Evolutionary conservation across 2,113 vertebrate genomes (phyloP).

Genomic region (Coreoperca whiteheadi): DNA sequence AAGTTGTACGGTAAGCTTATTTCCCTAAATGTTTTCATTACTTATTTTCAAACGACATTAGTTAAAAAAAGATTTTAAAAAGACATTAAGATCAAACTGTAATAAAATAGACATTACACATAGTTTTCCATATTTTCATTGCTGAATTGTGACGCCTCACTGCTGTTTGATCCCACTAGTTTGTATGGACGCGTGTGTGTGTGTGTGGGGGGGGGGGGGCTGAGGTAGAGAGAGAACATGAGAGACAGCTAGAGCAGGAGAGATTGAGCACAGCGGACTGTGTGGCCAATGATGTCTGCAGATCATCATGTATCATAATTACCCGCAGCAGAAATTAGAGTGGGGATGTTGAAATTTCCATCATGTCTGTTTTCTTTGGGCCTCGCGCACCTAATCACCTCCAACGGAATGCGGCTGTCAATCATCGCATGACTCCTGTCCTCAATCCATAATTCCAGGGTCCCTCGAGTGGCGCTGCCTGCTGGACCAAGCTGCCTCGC

Average conservation of each 20-base stretch:
- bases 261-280: constrained; percentile 66
- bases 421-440: constrained; percentile 79
- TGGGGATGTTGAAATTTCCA: constrained; percentile 82
- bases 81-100: too few species aligned
- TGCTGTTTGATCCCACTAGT: constrained; percentile 28
- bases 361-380: constrained; percentile 83
- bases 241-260: constrained; percentile 43
- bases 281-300: constrained; percentile 79
- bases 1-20: neutral
- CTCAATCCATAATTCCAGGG: constrained; percentile 82
- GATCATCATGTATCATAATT: constrained; percentile 85
- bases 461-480: constrained; percentile 67
- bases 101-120: constrained; percentile 8
- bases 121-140: constrained; percentile 28
- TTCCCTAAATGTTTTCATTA: neutral
- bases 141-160: constrained; percentile 17
- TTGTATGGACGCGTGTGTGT: constrained; percentile 28
- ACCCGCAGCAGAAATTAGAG: constrained; percentile 79
- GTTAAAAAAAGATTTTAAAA: too few species aligned
- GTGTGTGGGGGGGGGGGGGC: neutral
- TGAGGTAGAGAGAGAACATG: constrained; percentile 28
- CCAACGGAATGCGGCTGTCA: constrained; percentile 78
- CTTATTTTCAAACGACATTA: too few species aligned
- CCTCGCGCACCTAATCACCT: constrained; percentile 82
- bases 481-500: constrained; percentile 55